Evolutionary conservation across 2,888 invertebrate species (phyloP), one percentile per base, ranked within the genome.

Genomic region (Chrysolina americana): DNA sequence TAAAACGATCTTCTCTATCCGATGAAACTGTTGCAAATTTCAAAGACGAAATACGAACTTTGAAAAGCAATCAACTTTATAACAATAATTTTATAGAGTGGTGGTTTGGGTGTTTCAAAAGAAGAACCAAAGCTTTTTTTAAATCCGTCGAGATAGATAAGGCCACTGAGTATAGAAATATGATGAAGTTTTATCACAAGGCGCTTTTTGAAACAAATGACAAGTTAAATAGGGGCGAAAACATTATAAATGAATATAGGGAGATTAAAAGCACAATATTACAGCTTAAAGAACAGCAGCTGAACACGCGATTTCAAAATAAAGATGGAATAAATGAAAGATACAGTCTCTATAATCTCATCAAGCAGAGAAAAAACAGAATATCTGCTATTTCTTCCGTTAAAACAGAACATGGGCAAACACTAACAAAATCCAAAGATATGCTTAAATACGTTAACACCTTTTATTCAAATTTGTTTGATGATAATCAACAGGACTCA

Each of bases 81-180:
- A 65, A 17, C 2, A 44, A 0, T n/a, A 36, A 65, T 65, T 23
- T 47, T 10, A 23, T 47, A 13, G 28, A 13, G 23, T 65, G 65
- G 65, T 65, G 65, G 47, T 65, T 48, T 17, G 48, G 17, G n/a
- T 0, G 2, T 41, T 65, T 65, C 5, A 47, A 65, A 48, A 9
- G 3, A 47, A 21, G 15, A 21, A 19, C n/a, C 5, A 48, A 65
- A 65, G 2, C 2, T 10, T 28, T 17, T 47, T 65, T 65, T 5
- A 21, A 48, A 11, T 8, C 11, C 15, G 4, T 47, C 4, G 48
- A 65, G 13, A 65, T 65, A 21, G 8, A 48, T 17, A 0, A n/a
- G 19, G 48, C 23, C 4, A 21, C n/a, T 11, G 65, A 65, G 15
- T 6, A 23, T 5, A 65, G 2, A n/a, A 9, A 47, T 6, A n/a